Conservation (phyloP, 2,888 invertebrate genomes). For the Cosmia pyralina region DNA sequence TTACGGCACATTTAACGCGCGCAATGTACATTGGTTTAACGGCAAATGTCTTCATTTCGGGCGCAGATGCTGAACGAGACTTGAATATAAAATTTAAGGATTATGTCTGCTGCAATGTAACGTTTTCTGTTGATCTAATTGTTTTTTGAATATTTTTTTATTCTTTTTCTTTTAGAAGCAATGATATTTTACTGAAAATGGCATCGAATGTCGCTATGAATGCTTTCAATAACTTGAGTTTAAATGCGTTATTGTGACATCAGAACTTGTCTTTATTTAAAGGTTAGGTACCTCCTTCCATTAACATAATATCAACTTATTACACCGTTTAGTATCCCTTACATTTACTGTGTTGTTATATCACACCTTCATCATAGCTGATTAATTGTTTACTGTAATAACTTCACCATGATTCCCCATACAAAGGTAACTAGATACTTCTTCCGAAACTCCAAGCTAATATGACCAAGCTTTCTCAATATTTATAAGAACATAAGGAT, state of each 20-base stretch:
- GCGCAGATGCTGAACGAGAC: constrained; percentile 63
- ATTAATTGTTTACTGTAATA: constrained; percentile 77
- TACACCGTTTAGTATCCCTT: constrained; percentile 13
- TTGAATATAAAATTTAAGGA: constrained; percentile 67
- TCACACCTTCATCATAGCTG: constrained; percentile 77
- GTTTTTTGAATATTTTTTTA: constrained; percentile 20
- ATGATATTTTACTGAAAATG: constrained; percentile 10
- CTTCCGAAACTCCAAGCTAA: constrained; percentile 58
- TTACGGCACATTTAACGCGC: constrained; percentile 56
- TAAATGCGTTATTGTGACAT: background rate
- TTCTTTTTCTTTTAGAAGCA: constrained; percentile 1
- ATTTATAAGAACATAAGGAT: constrained; percentile 61
- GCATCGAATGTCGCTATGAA: background rate
- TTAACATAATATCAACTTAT: constrained; percentile 17
- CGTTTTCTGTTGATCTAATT: constrained; percentile 46
- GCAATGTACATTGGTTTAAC: constrained; percentile 64
- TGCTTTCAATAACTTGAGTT: background rate
- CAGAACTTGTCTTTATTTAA: background rate
- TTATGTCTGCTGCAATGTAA: constrained; percentile 58
- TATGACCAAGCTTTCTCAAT: constrained; percentile 41
- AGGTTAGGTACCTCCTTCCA: background rate
- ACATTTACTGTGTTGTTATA: constrained; percentile 56
- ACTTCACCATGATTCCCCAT: constrained; percentile 54
- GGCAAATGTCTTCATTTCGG: constrained; percentile 66
- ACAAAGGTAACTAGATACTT: constrained; percentile 69